phyloP scores from a whole-genome alignment of 2,113 vertebrate species.

The Toxotes jaculatrix region DNA sequence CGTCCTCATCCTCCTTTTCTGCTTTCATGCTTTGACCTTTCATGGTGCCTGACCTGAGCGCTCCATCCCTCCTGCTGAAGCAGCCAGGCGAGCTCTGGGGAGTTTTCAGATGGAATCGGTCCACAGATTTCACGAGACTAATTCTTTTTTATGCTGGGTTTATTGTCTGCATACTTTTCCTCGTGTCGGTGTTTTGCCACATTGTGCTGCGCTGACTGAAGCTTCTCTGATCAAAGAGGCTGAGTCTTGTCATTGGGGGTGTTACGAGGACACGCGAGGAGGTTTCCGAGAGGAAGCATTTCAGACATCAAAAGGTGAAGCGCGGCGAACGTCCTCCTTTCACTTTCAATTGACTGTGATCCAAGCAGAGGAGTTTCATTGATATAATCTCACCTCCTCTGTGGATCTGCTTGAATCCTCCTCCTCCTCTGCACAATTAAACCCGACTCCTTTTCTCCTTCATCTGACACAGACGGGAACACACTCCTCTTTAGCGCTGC shows the following conservation, averaged over 20 bases:
- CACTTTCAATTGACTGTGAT: constrained; percentile 62
- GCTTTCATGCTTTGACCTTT: constrained; percentile 13
- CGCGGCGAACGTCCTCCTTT: constrained; percentile 50
- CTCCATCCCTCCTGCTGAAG: background rate
- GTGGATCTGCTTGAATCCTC: constrained; percentile 33
- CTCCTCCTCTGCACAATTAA: constrained; percentile 16
- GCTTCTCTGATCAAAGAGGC: constrained; percentile 61
- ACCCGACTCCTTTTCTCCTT: background rate
- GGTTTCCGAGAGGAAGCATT: constrained; percentile 42
- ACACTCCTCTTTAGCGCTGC: background rate
- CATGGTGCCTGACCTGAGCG: background rate
- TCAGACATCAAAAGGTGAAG: constrained; percentile 62
- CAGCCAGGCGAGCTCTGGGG: background rate
- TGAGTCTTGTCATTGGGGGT: constrained; percentile 40
- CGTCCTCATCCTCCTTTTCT: background rate
- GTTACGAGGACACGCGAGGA: constrained; percentile 41
- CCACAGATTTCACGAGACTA: constrained; percentile 31
- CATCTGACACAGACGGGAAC: background rate
- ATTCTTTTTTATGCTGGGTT: background rate
- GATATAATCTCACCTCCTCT: constrained; percentile 53
- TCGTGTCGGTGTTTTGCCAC: constrained; percentile 44
- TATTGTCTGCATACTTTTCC: constrained; percentile 27
- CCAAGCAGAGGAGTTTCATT: constrained; percentile 50
- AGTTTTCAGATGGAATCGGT: constrained; percentile 38
- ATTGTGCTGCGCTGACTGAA: constrained; percentile 27